Percentiles rank a stretch among this genome's conserved stretches.
phyloP scores from a whole-genome alignment of 2,797 vertebrate species.

The Pseudochromis fuscus region DNA sequence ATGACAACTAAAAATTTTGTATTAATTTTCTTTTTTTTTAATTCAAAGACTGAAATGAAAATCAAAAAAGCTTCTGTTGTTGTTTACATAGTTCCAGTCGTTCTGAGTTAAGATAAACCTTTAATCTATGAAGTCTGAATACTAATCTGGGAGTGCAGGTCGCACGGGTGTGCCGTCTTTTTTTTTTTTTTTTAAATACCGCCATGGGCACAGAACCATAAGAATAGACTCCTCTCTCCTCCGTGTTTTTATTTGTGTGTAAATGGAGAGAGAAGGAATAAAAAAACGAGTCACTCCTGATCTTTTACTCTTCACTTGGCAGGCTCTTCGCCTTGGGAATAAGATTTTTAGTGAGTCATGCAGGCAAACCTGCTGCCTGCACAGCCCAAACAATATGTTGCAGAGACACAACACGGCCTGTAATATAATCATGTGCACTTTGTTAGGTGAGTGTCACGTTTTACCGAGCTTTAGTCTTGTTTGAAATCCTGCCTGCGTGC shows the following conservation, averaged over 20 bases:
- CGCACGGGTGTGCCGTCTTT: not conserved
- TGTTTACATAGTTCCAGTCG: not conserved
- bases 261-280: not conserved
- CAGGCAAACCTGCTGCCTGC: constrained; percentile 28
- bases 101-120: not conserved
- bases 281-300: constrained; percentile 25
- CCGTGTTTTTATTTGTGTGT: constrained; percentile 8
- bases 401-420: constrained; percentile 32
- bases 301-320: constrained; percentile 34
- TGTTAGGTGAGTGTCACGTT: constrained; percentile 33
- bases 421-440: constrained; percentile 30
- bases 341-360: constrained; percentile 46
- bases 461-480: constrained; percentile 24
- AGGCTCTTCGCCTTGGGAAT: constrained; percentile 21
- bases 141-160: not conserved
- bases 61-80: not conserved
- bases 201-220: not conserved
- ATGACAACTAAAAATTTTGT: too few relatives aligned
- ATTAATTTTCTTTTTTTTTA: too few relatives aligned
- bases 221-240: not conserved
- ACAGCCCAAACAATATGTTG: constrained; percentile 38
- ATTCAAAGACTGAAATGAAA: too few relatives aligned
- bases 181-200: too few relatives aligned
- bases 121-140: not conserved
- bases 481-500: constrained; percentile 23